Percentiles rank a stretch among this genome's conserved stretches.
Evolutionary conservation across 2,113 vertebrate species (phyloP).

Genomic region (Hylia prasina): DNA sequence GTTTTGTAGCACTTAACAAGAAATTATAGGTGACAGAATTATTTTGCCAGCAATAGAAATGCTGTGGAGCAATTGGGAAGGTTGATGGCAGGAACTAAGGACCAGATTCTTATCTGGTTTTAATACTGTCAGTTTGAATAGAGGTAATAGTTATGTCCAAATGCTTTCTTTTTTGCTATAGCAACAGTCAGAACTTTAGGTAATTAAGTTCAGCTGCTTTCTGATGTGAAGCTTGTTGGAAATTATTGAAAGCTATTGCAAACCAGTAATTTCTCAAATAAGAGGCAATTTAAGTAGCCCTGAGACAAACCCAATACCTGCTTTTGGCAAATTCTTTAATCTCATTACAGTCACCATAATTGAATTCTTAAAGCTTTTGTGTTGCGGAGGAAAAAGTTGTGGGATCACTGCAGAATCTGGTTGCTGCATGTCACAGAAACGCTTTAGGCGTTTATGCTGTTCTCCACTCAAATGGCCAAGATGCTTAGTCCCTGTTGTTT

Average conservation of each 20-base stretch:
- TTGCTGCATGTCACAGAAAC: neutral
- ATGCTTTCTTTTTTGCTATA: neutral
- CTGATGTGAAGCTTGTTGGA: neutral
- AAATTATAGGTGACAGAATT: neutral
- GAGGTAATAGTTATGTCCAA: neutral
- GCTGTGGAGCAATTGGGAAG: neutral
- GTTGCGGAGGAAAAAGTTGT: neutral
- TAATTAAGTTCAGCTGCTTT: neutral
- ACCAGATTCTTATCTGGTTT: neutral
- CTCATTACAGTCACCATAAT: neutral
- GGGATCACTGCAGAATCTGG: neutral
- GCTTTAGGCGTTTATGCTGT: neutral
- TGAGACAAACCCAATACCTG: neutral
- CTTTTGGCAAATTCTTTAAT: neutral
- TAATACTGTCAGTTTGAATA: neutral
- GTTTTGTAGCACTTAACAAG: neutral
- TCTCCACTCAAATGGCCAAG: neutral
- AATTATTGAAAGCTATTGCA: neutral
- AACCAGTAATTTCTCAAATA: neutral
- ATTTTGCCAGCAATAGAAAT: neutral
- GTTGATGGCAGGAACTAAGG: neutral
- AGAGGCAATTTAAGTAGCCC: neutral
- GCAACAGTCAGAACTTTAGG: neutral
- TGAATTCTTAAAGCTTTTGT: neutral
- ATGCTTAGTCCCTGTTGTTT: neutral